Evolutionary conservation across 2,113 vertebrate genomes (phyloP).

Genomic region (Callipepla californica): DNA sequence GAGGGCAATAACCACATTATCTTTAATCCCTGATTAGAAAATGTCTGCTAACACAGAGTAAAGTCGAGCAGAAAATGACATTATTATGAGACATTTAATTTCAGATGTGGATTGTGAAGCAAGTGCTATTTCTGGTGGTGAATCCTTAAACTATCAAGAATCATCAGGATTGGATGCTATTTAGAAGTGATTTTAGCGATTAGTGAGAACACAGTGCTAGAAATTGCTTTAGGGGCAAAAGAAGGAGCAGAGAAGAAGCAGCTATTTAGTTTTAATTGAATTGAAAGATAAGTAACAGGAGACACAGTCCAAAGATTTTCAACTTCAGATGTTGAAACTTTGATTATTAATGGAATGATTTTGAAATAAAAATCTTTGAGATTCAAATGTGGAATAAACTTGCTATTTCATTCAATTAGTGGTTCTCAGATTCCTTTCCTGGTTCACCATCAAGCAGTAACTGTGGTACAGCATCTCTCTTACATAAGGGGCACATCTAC

Average conservation of each 20-base stretch:
- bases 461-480: background rate
- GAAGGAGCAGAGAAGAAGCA: background rate
- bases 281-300: conserved; percentile 6
- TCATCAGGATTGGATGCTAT: background rate
- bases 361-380: conserved; percentile 8
- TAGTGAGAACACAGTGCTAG: background rate
- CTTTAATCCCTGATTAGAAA: conserved; percentile 11
- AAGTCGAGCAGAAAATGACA: background rate
- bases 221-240: conserved; percentile 23
- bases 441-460: background rate
- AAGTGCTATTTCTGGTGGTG: background rate
- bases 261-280: conserved; percentile 24
- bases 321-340: background rate
- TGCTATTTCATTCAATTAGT: background rate
- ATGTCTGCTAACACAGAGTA: background rate
- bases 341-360: background rate
- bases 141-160: conserved; percentile 19
- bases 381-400: background rate
- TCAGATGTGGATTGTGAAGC: background rate
- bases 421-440: background rate
- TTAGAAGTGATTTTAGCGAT: conserved; percentile 25
- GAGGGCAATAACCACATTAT: background rate
- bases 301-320: background rate
- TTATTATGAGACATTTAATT: conserved; percentile 6
- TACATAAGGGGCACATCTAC: background rate